Conservation (phyloP, 2,113 vertebrate genomes). For the Paradoxurus hermaphroditus region DNA sequence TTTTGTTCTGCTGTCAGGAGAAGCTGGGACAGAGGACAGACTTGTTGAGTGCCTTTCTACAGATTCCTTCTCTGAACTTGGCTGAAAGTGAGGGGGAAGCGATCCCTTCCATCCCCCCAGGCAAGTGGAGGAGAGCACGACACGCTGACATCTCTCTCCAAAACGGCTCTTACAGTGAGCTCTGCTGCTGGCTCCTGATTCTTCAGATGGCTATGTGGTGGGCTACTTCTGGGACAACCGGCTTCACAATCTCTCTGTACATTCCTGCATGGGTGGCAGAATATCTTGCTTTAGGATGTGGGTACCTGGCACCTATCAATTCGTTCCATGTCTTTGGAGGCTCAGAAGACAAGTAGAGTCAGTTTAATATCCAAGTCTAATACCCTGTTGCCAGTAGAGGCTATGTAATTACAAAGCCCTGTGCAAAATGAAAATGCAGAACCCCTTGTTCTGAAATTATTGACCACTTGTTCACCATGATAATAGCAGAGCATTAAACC, state of each 20-base stretch:
- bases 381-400: background rate
- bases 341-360: background rate
- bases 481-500: background rate
- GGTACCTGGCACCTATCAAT: background rate
- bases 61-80: background rate
- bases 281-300: background rate
- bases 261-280: background rate
- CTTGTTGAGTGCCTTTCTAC: background rate
- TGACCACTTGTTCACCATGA: background rate
- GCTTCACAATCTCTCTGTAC: background rate
- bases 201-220: accelerated
- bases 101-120: background rate
- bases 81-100: background rate
- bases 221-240: background rate
- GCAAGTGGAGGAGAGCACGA: too few species aligned
- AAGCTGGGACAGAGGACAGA: background rate
- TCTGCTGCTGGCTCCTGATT: too few species aligned
- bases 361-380: background rate
- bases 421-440: background rate
- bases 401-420: background rate
- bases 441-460: background rate
- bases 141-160: background rate
- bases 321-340: background rate
- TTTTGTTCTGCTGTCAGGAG: background rate
- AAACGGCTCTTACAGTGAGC: background rate